Evolutionary conservation across 2,113 vertebrate species (phyloP).

Genomic region (Zapus hudsonius): DNA sequence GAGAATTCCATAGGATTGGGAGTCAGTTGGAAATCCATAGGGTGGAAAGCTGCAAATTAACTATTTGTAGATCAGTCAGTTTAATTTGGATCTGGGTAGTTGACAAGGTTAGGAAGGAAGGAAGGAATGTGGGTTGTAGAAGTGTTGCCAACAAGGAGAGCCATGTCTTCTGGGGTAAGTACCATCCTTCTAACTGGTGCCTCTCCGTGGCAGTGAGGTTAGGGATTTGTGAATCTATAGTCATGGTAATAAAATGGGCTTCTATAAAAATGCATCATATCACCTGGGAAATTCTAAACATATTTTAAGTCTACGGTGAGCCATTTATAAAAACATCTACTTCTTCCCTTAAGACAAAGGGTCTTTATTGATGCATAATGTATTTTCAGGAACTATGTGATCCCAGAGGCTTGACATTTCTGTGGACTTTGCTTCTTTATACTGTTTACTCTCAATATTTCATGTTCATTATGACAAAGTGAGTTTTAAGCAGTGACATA

Average conservation of each 20-base stretch:
- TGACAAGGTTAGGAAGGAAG: conserved; percentile 51
- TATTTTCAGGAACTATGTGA: background rate
- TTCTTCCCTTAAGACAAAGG: conserved; percentile 44
- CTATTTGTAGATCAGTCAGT: conserved; percentile 9
- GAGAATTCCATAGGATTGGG: conserved; percentile 4
- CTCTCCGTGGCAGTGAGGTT: background rate
- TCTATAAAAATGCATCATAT: background rate
- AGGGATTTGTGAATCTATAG: conserved; percentile 46
- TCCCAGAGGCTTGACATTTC: conserved; percentile 1
- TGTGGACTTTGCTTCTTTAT: background rate
- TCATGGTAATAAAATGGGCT: conserved; percentile 8
- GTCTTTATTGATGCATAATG: background rate
- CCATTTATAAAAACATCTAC: background rate
- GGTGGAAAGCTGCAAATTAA: background rate
- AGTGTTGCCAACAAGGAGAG: conserved; percentile 32
- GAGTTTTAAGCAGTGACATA: background rate
- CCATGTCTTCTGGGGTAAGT: conserved; percentile 73
- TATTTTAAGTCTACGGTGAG: conserved; percentile 29
- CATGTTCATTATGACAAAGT: conserved; percentile 17
- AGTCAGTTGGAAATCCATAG: conserved; percentile 21
- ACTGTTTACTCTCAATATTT: background rate
- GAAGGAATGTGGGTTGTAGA: conserved; percentile 32
- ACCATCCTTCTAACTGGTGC: conserved; percentile 52
- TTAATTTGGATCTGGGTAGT: conserved; percentile 39
- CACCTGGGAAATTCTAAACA: conserved; percentile 31